Percentiles rank a stretch among this genome's conserved stretches.
Conservation (phyloP, 2,888 invertebrate species). For the Heliconius aoede region DNA sequence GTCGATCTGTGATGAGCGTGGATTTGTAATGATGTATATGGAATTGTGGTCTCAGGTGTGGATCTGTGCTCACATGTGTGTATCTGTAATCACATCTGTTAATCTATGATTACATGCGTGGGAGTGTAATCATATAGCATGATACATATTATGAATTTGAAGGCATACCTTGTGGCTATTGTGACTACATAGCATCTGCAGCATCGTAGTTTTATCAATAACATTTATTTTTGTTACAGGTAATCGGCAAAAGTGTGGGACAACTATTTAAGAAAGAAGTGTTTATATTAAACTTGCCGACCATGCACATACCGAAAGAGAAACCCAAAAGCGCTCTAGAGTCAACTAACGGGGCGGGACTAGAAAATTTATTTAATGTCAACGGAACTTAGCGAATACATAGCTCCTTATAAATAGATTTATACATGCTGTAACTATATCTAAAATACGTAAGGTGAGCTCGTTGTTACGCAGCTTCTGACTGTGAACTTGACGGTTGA, state of each 20-base stretch:
- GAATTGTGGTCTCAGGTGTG: too few species aligned
- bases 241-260: slow-evolving; percentile 93
- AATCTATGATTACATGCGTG: too few species aligned
- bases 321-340: slow-evolving; percentile 69
- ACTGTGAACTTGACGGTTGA: background rate
- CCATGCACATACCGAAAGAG: slow-evolving; percentile 76
- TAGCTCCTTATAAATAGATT: slow-evolving; percentile 15
- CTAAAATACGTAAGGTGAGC: slow-evolving; percentile 14
- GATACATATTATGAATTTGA: background rate
- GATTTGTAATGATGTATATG: too few species aligned
- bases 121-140: too few species aligned
- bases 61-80: background rate
- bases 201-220: background rate
- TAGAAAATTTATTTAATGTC: slow-evolving; percentile 68
- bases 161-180: background rate
- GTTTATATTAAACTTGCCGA: slow-evolving; percentile 92
- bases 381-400: slow-evolving; percentile 61
- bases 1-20: too few species aligned
- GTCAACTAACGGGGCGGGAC: slow-evolving; percentile 63
- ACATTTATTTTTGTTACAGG: slow-evolving; percentile 70
- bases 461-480: background rate
- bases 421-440: slow-evolving; percentile 20
- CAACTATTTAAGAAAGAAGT: slow-evolving; percentile 95
- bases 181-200: too few species aligned
- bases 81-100: background rate